Conservation (phyloP, 1,140 invertebrate genomes). For the Drosophila pallidifrons region DNA sequence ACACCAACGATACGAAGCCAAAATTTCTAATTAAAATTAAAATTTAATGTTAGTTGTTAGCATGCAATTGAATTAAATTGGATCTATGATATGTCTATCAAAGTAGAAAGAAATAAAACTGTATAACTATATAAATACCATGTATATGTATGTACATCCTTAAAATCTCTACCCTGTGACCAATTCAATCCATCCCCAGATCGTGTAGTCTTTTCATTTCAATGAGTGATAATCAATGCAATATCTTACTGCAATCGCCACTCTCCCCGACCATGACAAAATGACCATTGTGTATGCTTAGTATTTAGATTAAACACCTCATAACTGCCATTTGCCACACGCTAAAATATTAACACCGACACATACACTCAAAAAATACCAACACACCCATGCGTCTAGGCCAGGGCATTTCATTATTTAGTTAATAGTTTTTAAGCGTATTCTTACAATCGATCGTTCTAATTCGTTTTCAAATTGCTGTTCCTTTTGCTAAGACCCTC, state of each 20-base stretch:
- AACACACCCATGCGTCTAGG: constrained; percentile 55
- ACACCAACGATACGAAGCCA: constrained; percentile 19
- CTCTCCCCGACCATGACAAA: neutral
- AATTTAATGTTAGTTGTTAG: constrained; percentile 77
- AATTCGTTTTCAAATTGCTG: constrained; percentile 70
- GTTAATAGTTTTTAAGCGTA: constrained; percentile 72
- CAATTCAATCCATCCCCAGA: constrained; percentile 31
- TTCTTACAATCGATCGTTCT: constrained; percentile 72
- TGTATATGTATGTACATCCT: constrained; percentile 4
- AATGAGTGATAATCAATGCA: constrained; percentile 34
- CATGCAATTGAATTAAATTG: constrained; percentile 53
- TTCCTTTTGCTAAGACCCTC: constrained; percentile 80
- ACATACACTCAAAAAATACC: constrained; percentile 15
- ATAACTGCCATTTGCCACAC: constrained; percentile 75
- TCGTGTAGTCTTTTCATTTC: constrained; percentile 19
- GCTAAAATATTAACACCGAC: constrained; percentile 44
- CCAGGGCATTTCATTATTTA: constrained; percentile 67
- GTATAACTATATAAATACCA: constrained; percentile 8
- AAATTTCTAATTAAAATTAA: constrained; percentile 53
- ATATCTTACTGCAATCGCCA: constrained; percentile 2
- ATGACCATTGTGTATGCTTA: constrained; percentile 26
- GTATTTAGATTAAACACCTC: constrained; percentile 57
- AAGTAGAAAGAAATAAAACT: constrained; percentile 19
- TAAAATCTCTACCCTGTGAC: constrained; percentile 40
- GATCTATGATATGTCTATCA: constrained; percentile 34